Conservation (phyloP, 2,797 vertebrate genomes). For the Vireo griseus region DNA sequence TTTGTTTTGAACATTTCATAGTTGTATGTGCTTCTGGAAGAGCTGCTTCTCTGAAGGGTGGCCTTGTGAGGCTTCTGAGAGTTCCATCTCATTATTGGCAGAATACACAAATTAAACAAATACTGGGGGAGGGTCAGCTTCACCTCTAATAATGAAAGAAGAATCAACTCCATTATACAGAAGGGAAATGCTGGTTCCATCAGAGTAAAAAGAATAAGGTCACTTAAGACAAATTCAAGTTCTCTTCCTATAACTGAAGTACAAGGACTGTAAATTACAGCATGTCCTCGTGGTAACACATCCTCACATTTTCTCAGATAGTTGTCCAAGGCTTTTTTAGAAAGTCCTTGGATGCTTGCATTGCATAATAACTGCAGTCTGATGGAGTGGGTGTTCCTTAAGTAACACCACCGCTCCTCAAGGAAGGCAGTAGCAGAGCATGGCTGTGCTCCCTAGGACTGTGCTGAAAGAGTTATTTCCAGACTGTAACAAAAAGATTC, state of each 20-base stretch:
- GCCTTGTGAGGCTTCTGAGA: not conserved
- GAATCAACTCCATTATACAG: not conserved
- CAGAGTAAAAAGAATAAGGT: not conserved
- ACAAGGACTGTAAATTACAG: not conserved
- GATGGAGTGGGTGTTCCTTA: not conserved
- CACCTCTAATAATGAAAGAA: not conserved
- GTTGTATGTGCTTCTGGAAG: not conserved
- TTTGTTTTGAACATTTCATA: not conserved
- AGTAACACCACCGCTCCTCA: not conserved
- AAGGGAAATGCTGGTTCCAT: not conserved
- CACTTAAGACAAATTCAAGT: not conserved
- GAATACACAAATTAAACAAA: not conserved
- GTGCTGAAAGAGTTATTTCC: not conserved
- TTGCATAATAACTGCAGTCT: not conserved
- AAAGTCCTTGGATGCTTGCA: not conserved
- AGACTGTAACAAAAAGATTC: not conserved
- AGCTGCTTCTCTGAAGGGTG: not conserved
- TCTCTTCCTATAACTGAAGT: not conserved
- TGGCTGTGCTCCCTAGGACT: not conserved
- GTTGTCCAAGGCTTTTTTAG: not conserved
- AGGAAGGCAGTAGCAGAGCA: not conserved
- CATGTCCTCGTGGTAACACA: not conserved
- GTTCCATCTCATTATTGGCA: not conserved
- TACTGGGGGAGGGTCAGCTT: not conserved
- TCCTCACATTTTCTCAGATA: not conserved